Conservation (phyloP, 2,113 vertebrate genomes). For the Saguinus imperator region DNA sequence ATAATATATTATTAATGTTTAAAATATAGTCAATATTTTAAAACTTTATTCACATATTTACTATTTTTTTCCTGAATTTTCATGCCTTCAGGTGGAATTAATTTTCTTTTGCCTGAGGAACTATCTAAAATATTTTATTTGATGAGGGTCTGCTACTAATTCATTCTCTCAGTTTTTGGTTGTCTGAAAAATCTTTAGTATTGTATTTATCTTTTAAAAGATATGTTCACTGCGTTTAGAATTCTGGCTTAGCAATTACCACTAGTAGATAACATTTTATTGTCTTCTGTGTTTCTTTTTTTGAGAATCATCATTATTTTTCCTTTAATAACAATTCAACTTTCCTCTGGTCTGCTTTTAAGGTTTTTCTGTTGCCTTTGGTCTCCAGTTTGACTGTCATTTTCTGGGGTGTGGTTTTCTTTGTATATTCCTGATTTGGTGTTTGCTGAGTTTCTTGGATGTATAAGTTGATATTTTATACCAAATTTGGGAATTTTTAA, state of each 20-base stretch:
- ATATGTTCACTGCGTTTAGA: not conserved
- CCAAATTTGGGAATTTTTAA: not conserved
- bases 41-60: not conserved
- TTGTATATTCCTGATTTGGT: not conserved
- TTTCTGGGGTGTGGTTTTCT: not conserved
- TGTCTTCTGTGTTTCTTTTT: not conserved
- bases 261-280: not conserved
- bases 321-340: not conserved
- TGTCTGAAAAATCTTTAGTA: not conserved
- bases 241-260: not conserved
- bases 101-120: not conserved
- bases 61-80: not conserved
- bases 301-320: not conserved
- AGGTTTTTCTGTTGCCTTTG: not conserved
- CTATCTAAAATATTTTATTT: not conserved
- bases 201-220: not conserved
- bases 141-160: not conserved
- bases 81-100: not conserved
- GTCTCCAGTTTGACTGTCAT: not conserved
- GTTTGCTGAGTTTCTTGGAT: not conserved
- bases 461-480: not conserved
- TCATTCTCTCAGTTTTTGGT: not conserved
- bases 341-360: not conserved
- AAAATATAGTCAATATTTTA: not conserved
- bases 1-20: not conserved